phyloP scores from a whole-genome alignment of 2,797 vertebrate genomes.

The Crenichthys baileyi region DNA sequence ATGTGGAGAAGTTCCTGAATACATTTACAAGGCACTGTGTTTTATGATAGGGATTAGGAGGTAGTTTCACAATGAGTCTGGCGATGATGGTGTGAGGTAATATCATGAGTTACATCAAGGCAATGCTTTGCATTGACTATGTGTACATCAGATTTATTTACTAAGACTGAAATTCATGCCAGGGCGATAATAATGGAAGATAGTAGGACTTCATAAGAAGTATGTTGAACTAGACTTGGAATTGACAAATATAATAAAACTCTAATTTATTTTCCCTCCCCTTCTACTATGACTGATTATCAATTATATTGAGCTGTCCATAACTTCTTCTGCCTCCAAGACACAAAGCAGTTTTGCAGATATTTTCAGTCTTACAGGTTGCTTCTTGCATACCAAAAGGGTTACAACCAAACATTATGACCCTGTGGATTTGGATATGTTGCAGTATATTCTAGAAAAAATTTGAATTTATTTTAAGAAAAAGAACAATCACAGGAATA shows the following conservation, averaged over 20 bases:
- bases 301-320: constrained; percentile 16
- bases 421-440: neutral
- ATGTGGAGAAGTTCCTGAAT: neutral
- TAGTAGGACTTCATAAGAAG: neutral
- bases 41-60: neutral
- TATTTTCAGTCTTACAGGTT: constrained; percentile 10
- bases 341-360: constrained; percentile 7
- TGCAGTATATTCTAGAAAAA: constrained; percentile 5
- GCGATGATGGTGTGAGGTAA: neutral
- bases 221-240: neutral
- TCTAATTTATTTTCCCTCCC: constrained; percentile 5
- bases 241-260: constrained; percentile 14
- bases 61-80: neutral
- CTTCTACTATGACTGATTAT: constrained; percentile 8
- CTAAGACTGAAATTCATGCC: neutral
- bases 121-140: neutral
- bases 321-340: constrained; percentile 14
- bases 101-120: neutral
- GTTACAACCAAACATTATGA: constrained; percentile 25
- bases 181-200: neutral
- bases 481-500: neutral
- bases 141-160: neutral
- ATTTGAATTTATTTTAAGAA: constrained; percentile 12
- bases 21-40: neutral
- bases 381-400: neutral